Evolutionary conservation across 2,797 vertebrate genomes (phyloP), one percentile per base, ranked within the genome.

Genomic region (Uromys caudimaculatus): DNA sequence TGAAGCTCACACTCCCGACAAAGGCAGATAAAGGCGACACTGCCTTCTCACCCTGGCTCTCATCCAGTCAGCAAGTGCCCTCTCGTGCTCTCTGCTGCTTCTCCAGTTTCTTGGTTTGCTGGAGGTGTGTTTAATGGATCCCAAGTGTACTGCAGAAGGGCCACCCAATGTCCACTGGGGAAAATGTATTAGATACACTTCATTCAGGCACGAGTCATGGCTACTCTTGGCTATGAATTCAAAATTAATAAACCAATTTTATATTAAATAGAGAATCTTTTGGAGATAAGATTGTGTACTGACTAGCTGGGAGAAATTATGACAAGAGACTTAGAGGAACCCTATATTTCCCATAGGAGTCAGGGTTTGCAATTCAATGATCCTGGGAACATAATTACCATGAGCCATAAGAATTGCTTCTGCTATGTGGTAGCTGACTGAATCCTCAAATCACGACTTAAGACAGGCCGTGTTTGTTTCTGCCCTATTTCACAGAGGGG

Each of bases 221-320:
- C 58, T n/a, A 58, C 54, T 82, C 27, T 3, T 89, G 82, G 67
- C 44, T 5, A 23, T 11, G 32, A 93, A 58, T 73, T 94, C 79
- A 81, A n/a, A 1, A 29, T 41, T 82, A 88, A 89, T 38, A 83
- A 73, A 75, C 13, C 52, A 54, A 54, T 23, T 76, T n/a, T 27
- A 90, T 52, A 52, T 76, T 84, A 86, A 96, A 47, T 64, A 82
- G 62, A 38, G 14, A 67, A 38, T 83, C 71, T 95, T 93, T 86
- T 90, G 89, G 62, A 93, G 69, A 76, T 44, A 56, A 82, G n/a
- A 78, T 21, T 69, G 41, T 44, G 4, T 82, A 77, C 3, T 47
- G 67, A 87, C 0, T 92, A n/a, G 64, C 32, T 60, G 44, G 38
- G 13, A 75, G 85, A 92, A 75, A 91, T 41, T 27, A 23, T 52